phyloP scores from a whole-genome alignment of 2,113 vertebrate species.

The Neotoma lepida region DNA sequence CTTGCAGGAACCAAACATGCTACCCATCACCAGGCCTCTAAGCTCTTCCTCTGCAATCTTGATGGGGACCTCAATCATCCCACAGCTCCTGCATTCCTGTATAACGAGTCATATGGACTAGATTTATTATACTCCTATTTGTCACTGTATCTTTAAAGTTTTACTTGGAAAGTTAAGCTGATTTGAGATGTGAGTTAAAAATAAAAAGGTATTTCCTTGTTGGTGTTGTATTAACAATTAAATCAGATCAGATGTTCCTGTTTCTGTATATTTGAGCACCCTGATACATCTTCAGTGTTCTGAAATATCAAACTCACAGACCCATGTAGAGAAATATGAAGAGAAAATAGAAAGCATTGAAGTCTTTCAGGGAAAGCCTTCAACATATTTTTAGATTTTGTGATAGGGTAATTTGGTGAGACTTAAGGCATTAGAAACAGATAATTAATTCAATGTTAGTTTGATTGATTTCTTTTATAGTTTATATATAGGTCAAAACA shows the following conservation, averaged over 20 bases:
- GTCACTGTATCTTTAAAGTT: neutral
- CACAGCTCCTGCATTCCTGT: no score
- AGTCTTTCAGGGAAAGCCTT: conserved; percentile 22
- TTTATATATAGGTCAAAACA: neutral
- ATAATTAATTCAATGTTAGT: neutral
- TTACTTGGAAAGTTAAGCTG: neutral
- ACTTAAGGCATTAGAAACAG: conserved; percentile 37
- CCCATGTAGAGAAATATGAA: neutral
- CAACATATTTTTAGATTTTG: conserved; percentile 42
- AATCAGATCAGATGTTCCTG: neutral
- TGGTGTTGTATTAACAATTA: conserved; percentile 11
- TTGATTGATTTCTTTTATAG: neutral
- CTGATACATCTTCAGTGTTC: neutral
- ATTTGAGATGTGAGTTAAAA: neutral
- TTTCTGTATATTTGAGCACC: neutral
- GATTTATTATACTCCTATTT: neutral
- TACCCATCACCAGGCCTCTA: neutral
- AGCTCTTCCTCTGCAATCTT: neutral
- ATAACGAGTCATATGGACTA: neutral
- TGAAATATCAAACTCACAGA: neutral
- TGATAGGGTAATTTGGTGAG: neutral
- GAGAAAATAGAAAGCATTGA: conserved; percentile 5
- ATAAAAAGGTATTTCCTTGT: neutral
- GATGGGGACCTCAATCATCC: neutral
- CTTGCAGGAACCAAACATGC: neutral